phyloP scores from a whole-genome alignment of 2,888 invertebrate species.

The Bombylius major region DNA sequence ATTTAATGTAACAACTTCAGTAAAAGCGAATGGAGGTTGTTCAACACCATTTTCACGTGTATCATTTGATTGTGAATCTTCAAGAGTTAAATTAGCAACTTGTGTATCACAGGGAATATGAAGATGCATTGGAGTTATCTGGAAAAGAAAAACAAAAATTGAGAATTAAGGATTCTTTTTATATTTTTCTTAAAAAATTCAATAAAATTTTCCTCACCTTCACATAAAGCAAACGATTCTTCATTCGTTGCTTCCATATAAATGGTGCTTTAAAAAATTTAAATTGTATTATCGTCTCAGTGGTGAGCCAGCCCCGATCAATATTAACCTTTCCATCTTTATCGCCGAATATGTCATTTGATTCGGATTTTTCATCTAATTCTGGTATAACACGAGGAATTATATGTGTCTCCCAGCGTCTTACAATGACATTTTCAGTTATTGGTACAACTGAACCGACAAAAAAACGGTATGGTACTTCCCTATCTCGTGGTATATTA shows the following conservation, averaged over 20 bases:
- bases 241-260: slow-evolving; percentile 57
- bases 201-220: slow-evolving; percentile 40
- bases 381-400: slow-evolving; percentile 49
- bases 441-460: slow-evolving; percentile 55
- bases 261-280: slow-evolving; percentile 72
- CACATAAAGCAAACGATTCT: slow-evolving; percentile 52
- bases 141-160: background rate
- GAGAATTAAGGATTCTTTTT: background rate
- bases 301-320: slow-evolving; percentile 73
- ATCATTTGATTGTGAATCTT: slow-evolving; percentile 52
- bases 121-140: slow-evolving; percentile 59
- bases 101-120: slow-evolving; percentile 35
- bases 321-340: slow-evolving; percentile 45
- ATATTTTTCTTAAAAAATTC: background rate
- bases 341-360: slow-evolving; percentile 53
- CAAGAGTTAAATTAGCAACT: slow-evolving; percentile 32
- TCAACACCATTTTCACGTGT: slow-evolving; percentile 44
- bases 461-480: slow-evolving; percentile 63
- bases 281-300: slow-evolving; percentile 70
- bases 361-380: slow-evolving; percentile 21
- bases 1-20: slow-evolving; percentile 55
- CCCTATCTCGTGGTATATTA: slow-evolving; percentile 51
- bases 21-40: slow-evolving; percentile 38
- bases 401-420: slow-evolving; percentile 71
- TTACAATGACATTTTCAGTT: slow-evolving; percentile 43